Percentiles rank a stretch among this genome's conserved stretches.
Evolutionary conservation across 2,113 vertebrate genomes (phyloP).

Genomic region (Nerophis lumbriciformis): DNA sequence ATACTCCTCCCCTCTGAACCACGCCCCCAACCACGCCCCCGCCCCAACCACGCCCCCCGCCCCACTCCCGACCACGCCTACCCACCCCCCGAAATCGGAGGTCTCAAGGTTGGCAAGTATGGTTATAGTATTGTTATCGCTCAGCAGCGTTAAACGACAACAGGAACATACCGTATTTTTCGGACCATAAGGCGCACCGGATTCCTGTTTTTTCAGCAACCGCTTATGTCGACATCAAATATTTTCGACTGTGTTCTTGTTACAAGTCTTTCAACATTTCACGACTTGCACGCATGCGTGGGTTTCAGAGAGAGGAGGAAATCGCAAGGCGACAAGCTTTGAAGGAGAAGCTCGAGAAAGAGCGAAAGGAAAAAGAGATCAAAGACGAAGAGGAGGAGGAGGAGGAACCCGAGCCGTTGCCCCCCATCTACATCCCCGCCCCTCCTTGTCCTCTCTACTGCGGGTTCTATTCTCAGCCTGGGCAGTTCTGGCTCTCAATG

Average conservation of each 20-base stretch:
- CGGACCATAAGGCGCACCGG: no score
- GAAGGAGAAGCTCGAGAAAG: conserved; percentile 32
- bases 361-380: conserved; percentile 73
- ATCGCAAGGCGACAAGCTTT: conserved; percentile 17
- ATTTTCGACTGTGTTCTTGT: background rate
- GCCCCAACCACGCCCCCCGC: no score
- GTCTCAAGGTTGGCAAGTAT: no score
- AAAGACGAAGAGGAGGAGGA: conserved; percentile 35
- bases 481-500: conserved; percentile 89
- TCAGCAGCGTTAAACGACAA: no score
- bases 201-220: no score
- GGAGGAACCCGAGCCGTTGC: conserved; percentile 1
- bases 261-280: background rate
- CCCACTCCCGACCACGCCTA: no score
- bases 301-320: conserved; percentile 74
- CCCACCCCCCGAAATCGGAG: no score
- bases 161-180: no score
- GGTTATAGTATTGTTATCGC: no score
- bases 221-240: background rate
- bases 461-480: conserved; percentile 85
- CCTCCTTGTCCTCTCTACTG: conserved; percentile 80
- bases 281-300: background rate
- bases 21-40: no score
- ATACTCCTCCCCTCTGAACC: no score
- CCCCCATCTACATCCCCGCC: background rate